These are phyloP conservation scores for Ochlodes sylvanus DNA, from an alignment of 2,888 invertebrate genomes.

Conservation along the genomic window DNA sequence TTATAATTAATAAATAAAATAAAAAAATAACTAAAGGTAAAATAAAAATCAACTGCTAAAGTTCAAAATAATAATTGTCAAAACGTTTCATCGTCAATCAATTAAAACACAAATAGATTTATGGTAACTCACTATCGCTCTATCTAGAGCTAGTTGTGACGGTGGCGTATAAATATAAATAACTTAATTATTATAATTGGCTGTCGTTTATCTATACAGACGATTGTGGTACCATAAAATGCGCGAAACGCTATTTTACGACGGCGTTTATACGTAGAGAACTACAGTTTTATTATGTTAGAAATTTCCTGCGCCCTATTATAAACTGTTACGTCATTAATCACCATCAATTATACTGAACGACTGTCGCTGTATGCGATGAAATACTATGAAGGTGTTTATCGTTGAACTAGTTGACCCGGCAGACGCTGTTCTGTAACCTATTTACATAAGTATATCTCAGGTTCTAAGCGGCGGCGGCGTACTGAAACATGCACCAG, in stretches of 20 bases:
- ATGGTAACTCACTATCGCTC: conserved; percentile 10
- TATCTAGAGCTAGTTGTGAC: conserved; percentile 37
- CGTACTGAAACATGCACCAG: no score
- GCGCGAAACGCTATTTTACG: conserved; percentile 51
- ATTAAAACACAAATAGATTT: conserved; percentile 22
- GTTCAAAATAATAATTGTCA: no score
- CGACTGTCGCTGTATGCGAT: not conserved
- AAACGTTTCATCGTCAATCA: conserved; percentile 1
- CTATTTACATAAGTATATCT: no score
- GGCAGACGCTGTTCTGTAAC: no score
- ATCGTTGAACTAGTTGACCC: no score
- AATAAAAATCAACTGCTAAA: no score
- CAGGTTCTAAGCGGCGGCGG: no score
- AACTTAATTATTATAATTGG: conserved; percentile 69
- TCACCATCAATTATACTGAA: conserved; percentile 43
- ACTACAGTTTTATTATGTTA: conserved; percentile 39
- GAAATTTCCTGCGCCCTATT: conserved; percentile 42
- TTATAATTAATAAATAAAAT: no score
- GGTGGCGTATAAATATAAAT: conserved; percentile 53
- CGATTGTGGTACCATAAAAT: conserved; percentile 54
- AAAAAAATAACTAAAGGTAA: no score
- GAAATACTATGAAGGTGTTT: not conserved
- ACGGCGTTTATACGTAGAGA: conserved; percentile 50
- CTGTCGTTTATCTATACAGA: conserved; percentile 56
- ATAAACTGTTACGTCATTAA: conserved; percentile 48